A percentile compares a stretch with the other conserved stretches of the same genome.
Evolutionary conservation across 2,113 vertebrate genomes (phyloP).

Genomic region (Pionites leucogaster): DNA sequence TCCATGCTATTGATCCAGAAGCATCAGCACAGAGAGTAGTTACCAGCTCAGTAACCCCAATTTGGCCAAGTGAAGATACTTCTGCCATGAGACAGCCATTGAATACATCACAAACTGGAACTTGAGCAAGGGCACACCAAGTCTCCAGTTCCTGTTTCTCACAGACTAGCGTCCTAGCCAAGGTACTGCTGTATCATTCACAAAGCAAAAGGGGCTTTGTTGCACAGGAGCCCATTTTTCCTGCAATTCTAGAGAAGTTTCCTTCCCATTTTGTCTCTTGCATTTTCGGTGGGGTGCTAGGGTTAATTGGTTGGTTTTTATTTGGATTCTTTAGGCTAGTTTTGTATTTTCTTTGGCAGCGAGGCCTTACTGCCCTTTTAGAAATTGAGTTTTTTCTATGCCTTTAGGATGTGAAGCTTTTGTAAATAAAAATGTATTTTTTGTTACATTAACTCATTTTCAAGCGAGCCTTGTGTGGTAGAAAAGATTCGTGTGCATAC

Average conservation of each 20-base stretch:
- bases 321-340: constrained; percentile 24
- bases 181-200: neutral
- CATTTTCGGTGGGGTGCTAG: constrained; percentile 4
- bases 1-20: neutral
- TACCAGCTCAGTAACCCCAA: neutral
- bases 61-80: neutral
- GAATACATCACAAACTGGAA: neutral
- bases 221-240: neutral
- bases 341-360: constrained; percentile 42
- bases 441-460: constrained; percentile 62
- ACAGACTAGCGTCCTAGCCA: neutral
- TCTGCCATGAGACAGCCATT: neutral
- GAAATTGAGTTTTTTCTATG: constrained; percentile 60
- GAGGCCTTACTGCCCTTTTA: constrained; percentile 50
- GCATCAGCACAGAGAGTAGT: neutral
- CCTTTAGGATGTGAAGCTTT: constrained; percentile 58
- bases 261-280: neutral
- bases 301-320: constrained; percentile 66
- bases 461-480: constrained; percentile 9
- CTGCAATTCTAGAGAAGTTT: neutral
- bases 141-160: neutral
- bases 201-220: neutral
- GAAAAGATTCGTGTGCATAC: neutral
- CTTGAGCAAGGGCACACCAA: neutral
- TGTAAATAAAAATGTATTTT: constrained; percentile 63